phyloP scores from a whole-genome alignment of 2,113 vertebrate genomes.

The Mola mola region DNA sequence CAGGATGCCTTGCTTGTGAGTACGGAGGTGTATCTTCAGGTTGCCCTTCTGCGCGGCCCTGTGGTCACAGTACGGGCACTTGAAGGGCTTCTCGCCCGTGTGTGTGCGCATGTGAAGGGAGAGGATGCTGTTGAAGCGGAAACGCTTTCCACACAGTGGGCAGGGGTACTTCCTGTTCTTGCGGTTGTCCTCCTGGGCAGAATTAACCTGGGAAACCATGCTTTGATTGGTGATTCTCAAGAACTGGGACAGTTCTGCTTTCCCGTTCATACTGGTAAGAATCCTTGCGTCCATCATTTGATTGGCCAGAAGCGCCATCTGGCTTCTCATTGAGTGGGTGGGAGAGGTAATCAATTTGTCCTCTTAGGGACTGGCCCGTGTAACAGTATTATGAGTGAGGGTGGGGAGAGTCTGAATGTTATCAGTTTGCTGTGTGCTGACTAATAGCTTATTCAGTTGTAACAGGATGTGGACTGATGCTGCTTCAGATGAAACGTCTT shows the following conservation, averaged over 20 bases:
- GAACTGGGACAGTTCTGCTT: constrained; percentile 96
- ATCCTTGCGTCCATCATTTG: constrained; percentile 91
- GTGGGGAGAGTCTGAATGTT: constrained; percentile 86
- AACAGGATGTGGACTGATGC: constrained; percentile 70
- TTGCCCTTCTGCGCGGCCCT: constrained; percentile 98
- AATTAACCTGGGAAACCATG: constrained; percentile 92
- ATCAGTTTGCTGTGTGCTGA: constrained; percentile 75
- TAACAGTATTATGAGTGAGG: constrained; percentile 85
- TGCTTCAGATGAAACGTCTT: constrained; percentile 44
- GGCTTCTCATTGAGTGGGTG: constrained; percentile 91
- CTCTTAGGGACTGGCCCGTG: constrained; percentile 86
- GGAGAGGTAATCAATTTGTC: constrained; percentile 86
- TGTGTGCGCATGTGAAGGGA: constrained; percentile 98
- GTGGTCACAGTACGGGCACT: constrained; percentile 98
- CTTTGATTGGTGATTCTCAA: constrained; percentile 93
- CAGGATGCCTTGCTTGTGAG: constrained; percentile 96
- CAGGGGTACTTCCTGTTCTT: constrained; percentile 98
- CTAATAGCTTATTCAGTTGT: constrained; percentile 58
- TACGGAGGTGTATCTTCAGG: constrained; percentile 98
- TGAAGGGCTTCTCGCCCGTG: constrained; percentile 98
- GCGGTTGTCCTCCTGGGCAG: constrained; percentile 92
- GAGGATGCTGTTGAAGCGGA: constrained; percentile 98
- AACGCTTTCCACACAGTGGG: constrained; percentile 95
- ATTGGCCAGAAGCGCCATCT: constrained; percentile 96
- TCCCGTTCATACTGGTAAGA: constrained; percentile 89